Conservation (phyloP, 1,140 invertebrate genomes). For the Platyscapa corneri region DNA sequence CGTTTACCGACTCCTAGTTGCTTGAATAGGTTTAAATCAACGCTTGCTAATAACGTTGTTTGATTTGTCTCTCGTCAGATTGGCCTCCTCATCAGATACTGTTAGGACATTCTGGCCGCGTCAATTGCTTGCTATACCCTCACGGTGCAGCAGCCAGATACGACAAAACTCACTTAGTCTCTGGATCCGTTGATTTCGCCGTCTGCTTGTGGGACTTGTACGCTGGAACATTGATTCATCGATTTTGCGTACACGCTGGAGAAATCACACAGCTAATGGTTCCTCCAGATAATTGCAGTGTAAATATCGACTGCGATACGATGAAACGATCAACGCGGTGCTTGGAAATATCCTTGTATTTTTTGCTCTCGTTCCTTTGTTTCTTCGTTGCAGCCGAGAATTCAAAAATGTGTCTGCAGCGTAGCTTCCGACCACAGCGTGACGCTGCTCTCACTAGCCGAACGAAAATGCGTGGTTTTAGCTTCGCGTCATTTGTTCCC, state of each 20-base stretch:
- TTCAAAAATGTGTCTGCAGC: constrained; percentile 96
- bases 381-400: constrained; percentile 81
- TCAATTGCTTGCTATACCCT: constrained; percentile 97
- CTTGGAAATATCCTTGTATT: neutral
- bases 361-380: neutral
- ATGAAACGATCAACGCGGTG: no score
- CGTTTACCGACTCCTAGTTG: no score
- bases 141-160: constrained; percentile 94
- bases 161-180: constrained; percentile 92
- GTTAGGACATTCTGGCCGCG: constrained; percentile 92
- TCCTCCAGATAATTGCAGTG: constrained; percentile 93
- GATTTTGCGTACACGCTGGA: constrained; percentile 97
- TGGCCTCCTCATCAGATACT: constrained; percentile 93
- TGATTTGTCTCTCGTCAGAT: constrained; percentile 79
- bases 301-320: constrained; percentile 73
- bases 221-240: constrained; percentile 90
- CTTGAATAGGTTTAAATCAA: no score
- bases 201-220: constrained; percentile 98
- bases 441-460: constrained; percentile 92
- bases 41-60: neutral
- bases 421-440: constrained; percentile 98
- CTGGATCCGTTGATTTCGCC: constrained; percentile 97
- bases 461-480: constrained; percentile 95
- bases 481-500: constrained; percentile 98
- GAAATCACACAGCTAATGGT: constrained; percentile 93